Percentiles rank a stretch among this genome's conserved stretches.
phyloP scores from a whole-genome alignment of 2,888 invertebrate species.

The Liposcelis brunnea region DNA sequence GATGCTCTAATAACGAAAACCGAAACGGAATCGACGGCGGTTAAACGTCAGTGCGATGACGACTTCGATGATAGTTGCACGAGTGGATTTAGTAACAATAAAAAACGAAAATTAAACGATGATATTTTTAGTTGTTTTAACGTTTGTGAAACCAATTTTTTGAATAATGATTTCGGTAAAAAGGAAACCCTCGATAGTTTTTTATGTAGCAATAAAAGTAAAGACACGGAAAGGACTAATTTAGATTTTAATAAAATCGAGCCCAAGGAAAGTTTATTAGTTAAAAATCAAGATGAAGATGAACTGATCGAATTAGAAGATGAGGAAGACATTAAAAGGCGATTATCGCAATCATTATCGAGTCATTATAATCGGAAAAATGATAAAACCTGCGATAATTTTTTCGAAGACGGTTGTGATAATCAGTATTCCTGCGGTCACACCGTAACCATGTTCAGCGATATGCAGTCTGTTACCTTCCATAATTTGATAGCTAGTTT shows the following conservation, averaged over 20 bases:
- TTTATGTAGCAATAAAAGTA: conserved; percentile 5
- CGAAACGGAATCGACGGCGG: conserved; percentile 13
- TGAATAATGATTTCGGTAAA: too few species aligned
- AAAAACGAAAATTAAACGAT: conserved; percentile 1
- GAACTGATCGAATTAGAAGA: conserved; percentile 8
- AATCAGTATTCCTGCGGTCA: conserved; percentile 39
- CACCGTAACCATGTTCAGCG: conserved; percentile 41
- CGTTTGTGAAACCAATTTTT: too few species aligned
- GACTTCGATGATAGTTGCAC: too few species aligned
- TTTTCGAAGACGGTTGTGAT: conserved; percentile 19
- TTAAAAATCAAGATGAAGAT: conserved; percentile 3
- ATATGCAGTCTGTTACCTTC: conserved; percentile 39
- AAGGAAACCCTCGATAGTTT: neutral
- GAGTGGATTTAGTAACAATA: too few species aligned
- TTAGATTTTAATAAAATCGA: too few species aligned
- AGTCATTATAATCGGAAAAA: neutral
- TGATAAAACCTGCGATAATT: neutral
- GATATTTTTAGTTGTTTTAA: too few species aligned
- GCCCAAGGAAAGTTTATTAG: too few species aligned
- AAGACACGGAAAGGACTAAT: neutral
- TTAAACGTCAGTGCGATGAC: conserved; percentile 16
- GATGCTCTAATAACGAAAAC: conserved; percentile 13
- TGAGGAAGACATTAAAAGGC: conserved; percentile 3
- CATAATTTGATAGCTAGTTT: conserved; percentile 39
- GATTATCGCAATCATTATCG: conserved; percentile 5